Base-by-base conservation (phyloP, 2,113 vertebrate species). In the Sylvietta virens region DNA sequence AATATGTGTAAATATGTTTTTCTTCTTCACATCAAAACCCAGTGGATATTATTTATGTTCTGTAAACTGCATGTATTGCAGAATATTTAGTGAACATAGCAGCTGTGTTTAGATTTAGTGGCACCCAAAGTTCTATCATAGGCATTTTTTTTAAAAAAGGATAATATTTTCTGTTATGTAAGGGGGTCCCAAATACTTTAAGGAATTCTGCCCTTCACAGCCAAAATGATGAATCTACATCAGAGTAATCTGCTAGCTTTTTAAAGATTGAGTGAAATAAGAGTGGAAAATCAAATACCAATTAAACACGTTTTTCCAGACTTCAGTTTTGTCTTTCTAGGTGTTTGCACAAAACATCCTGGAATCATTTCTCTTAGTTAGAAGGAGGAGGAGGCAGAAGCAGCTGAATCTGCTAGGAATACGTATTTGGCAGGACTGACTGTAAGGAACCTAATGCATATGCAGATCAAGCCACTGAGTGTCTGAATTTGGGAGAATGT, bases 311-410 rank as follows among this genome's bases (percentile, higher is more conserved):
- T 90, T 86, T 94, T 95, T 85, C 66, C 91, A 85, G 58, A 60
- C 40, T 78, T 92, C 51, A 86, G 60, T 79, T 92, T 85, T 96
- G 64, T 92, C 86, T 94, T 81, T 90, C 40, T 95, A 94, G 88
- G 64, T 94, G 79, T 92, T 82, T 94, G 85, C 76, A 81, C 21
- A 22, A 70, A 95, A 51, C 71, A 90, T 90, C 62, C 81, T 93
- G 82, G 57, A 96, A 86, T 93, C 1, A 71, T 90, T 92, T 83
- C 47, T 90, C 28, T 74, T 92, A 24, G 40, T 83, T 93, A 83
- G 67, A 54, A 81, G 67, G 58, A 81, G 57, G 30, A 91, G 45
- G 51, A 62, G 53, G 28, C 45, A 96, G 92, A 94, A 94, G 82
- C 71, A 86, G 64, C 74, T 74, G 72, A 81, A 94, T 96, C 77